Percentiles rank a stretch among this genome's conserved stretches.
phyloP scores from a whole-genome alignment of 1,140 invertebrate genomes.

The Homalodisca vitripennis region DNA sequence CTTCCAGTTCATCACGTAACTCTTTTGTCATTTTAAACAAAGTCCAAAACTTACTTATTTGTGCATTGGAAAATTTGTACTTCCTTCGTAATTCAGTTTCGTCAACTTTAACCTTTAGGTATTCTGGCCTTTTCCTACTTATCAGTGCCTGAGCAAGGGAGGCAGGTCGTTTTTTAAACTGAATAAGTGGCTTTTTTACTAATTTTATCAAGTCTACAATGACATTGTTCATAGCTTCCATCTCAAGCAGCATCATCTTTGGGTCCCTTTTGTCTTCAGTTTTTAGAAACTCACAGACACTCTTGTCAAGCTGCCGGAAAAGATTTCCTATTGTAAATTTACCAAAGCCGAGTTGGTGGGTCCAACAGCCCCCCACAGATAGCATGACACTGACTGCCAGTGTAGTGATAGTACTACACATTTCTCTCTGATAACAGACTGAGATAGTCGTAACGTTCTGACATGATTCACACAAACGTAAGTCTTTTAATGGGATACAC shows the following conservation, averaged over 20 bases:
- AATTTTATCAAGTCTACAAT: slow-evolving; percentile 13
- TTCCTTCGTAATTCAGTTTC: slow-evolving; percentile 16
- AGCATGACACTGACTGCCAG: too few species aligned
- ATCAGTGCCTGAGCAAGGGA: slow-evolving; percentile 5
- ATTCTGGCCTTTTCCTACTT: slow-evolving; percentile 14
- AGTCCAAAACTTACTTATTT: slow-evolving; percentile 7
- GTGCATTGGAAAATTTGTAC: not conserved
- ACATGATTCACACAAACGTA: too few species aligned
- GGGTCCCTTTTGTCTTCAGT: slow-evolving; percentile 16
- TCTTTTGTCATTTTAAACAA: not conserved
- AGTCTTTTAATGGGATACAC: too few species aligned
- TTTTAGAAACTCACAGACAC: not conserved
- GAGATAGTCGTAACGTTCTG: too few species aligned
- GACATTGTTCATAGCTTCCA: slow-evolving; percentile 9
- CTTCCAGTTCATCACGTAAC: not conserved
- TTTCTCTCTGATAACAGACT: too few species aligned
- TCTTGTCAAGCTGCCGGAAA: not conserved
- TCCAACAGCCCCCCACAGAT: too few species aligned
- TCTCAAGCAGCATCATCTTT: slow-evolving; percentile 18
- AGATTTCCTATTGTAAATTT: slow-evolving; percentile 15
- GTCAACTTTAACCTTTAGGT: slow-evolving; percentile 13
- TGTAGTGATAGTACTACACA: too few species aligned
- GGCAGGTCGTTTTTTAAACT: slow-evolving; percentile 8
- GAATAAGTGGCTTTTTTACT: not conserved
- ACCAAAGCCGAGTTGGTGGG: slow-evolving; percentile 5